Evolutionary conservation across 1,140 invertebrate species (phyloP).

Genomic region (Camponotus vicinus): DNA sequence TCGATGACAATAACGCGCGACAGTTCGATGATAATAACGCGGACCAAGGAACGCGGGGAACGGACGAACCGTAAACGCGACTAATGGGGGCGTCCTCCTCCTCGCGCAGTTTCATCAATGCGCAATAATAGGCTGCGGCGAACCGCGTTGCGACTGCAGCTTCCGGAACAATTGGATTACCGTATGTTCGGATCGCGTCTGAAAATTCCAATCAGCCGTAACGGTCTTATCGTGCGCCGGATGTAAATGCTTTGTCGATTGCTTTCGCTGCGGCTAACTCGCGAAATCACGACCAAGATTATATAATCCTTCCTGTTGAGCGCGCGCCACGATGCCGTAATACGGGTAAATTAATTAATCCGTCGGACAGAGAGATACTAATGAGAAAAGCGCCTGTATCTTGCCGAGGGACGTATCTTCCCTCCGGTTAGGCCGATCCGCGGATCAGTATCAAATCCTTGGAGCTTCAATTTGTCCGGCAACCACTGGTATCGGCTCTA

Average conservation of each 20-base stretch:
- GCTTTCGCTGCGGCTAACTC: slow-evolving; percentile 17
- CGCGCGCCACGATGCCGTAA: slow-evolving; percentile 42
- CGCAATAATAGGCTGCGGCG: slow-evolving; percentile 66
- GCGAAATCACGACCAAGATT: slow-evolving; percentile 39
- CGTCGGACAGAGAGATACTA: slow-evolving; percentile 34
- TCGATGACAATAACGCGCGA: slow-evolving; percentile 58
- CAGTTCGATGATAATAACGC: slow-evolving; percentile 58
- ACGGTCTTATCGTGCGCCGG: slow-evolving; percentile 66
- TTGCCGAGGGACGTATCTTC: not conserved
- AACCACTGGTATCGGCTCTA: not conserved
- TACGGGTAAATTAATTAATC: slow-evolving; percentile 67
- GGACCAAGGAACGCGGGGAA: not conserved
- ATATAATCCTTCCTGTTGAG: slow-evolving; percentile 56
- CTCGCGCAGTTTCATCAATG: slow-evolving; percentile 68
- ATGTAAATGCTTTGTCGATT: slow-evolving; percentile 50
- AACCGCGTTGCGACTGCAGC: slow-evolving; percentile 50
- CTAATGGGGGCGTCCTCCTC: slow-evolving; percentile 62
- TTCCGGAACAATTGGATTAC: slow-evolving; percentile 69
- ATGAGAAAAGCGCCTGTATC: slow-evolving; percentile 46
- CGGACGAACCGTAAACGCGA: slow-evolving; percentile 27
- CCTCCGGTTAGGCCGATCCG: slow-evolving; percentile 36
- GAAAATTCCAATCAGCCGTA: slow-evolving; percentile 73
- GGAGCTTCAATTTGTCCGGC: slow-evolving; percentile 51
- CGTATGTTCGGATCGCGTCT: slow-evolving; percentile 66
- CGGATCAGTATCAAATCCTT: slow-evolving; percentile 46